These are phyloP conservation scores for Drosophila gunungcola DNA, from an alignment of 1,140 invertebrate genomes.

Conservation along the genomic window DNA sequence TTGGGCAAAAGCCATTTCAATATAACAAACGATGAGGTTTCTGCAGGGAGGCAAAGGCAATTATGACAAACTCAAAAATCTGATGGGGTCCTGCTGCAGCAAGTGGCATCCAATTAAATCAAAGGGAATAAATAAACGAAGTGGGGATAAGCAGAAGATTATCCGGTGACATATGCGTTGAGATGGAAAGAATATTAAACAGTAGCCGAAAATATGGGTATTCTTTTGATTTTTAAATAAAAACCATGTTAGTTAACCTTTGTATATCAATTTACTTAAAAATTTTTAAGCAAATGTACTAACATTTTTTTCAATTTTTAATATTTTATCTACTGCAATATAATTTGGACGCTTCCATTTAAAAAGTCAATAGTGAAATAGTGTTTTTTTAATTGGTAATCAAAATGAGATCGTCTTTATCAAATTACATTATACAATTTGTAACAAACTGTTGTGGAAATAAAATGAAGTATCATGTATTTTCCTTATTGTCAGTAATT, in stretches of 20 bases:
- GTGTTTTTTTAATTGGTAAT: too few relatives aligned
- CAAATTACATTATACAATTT: too few relatives aligned
- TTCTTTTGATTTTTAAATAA: neutral
- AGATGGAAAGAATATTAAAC: neutral
- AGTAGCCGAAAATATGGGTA: neutral
- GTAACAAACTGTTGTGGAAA: too few relatives aligned
- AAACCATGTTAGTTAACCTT: too few relatives aligned
- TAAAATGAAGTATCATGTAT: too few relatives aligned
- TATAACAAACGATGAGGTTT: conserved; percentile 45
- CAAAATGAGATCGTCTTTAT: too few relatives aligned
- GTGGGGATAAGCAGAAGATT: conserved; percentile 1
- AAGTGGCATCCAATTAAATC: conserved; percentile 65
- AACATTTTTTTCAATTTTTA: neutral
- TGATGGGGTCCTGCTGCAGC: conserved; percentile 14
- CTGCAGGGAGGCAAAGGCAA: conserved; percentile 53
- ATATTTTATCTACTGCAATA: neutral
- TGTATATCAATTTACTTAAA: too few relatives aligned
- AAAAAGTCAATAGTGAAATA: too few relatives aligned
- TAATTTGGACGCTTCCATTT: too few relatives aligned
- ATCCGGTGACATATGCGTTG: neutral
- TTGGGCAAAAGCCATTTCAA: conserved; percentile 60
- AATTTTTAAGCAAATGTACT: too few relatives aligned
- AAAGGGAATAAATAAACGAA: conserved; percentile 11
- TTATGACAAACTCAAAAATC: conserved; percentile 69
- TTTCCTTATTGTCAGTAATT: neutral